Conservation (phyloP, 1,140 invertebrate species). For the Drosophila hydei region DNA sequence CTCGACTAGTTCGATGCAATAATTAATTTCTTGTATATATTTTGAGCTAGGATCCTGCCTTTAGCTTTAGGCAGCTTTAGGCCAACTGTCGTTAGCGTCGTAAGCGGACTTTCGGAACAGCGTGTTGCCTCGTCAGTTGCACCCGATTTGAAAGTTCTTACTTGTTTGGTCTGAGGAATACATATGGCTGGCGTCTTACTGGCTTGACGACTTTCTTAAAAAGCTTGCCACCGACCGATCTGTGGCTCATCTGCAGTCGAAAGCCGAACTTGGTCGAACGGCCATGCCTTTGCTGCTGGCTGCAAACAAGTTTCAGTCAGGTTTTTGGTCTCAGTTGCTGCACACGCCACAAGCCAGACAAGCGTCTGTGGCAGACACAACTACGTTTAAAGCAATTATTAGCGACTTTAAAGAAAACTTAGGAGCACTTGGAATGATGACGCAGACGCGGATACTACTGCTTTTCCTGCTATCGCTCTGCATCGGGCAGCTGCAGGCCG, state of each 20-base stretch:
- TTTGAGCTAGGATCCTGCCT: too few species aligned
- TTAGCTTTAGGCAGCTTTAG: too few species aligned
- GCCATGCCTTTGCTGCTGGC: constrained; percentile 6
- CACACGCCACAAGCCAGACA: constrained; percentile 20
- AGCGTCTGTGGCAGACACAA: background rate
- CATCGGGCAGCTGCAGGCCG: constrained; percentile 37
- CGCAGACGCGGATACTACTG: constrained; percentile 20
- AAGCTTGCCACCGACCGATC: constrained; percentile 7
- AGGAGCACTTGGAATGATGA: constrained; percentile 33
- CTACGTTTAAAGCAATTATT: background rate
- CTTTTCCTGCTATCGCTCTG: constrained; percentile 26
- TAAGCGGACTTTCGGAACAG: background rate
- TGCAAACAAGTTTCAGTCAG: constrained; percentile 74
- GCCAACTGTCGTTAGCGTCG: too few species aligned
- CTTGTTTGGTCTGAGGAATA: constrained; percentile 17
- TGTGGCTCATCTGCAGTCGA: constrained; percentile 9
- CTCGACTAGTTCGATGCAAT: too few species aligned
- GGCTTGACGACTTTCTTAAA: constrained; percentile 67
- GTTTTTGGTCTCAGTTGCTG: constrained; percentile 52
- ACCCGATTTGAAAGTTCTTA: background rate
- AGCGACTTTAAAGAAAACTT: background rate
- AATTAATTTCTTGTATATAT: too few species aligned
- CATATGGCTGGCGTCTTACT: constrained; percentile 9
- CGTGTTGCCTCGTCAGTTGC: background rate
- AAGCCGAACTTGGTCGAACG: constrained; percentile 58